Evolutionary conservation across 2,888 invertebrate genomes (phyloP), one percentile per base, ranked within the genome.

Genomic region (Rhingia rostrata): DNA sequence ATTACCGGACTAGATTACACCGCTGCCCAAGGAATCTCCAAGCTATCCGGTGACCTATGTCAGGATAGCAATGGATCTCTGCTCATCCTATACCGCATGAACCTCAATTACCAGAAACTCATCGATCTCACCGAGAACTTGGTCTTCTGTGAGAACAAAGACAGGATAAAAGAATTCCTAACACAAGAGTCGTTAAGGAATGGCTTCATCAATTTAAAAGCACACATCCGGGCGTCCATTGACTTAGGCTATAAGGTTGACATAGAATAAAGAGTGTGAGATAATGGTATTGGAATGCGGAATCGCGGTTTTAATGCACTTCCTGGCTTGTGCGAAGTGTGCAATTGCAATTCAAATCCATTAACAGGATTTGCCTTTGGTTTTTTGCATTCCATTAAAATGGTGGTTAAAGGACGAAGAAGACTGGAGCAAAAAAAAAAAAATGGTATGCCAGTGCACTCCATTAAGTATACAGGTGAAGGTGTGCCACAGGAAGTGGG

Each of bases 1-100:
- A 93, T 96, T 61, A 92, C 93, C 35, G 92, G 93, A n/a, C 89
- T 96, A 6, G 96, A 97, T 92, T 95, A 94, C 89, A 94, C 95
- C 0, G 94, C 95, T 0, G 93, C 93, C 2, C 94, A 94, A 79
- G 91, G 91, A 4, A 89, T 91, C 7, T 89, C 90, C 0, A 91
- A 91, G 84, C 87, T 91, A 2, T 90, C 91, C 3, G 88, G 80
- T 39, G 91, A 91, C 63, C 86, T 91, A 37, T 88, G 88, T 6
- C 87, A 89, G 14, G 87, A 88, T 35, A 79, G 87, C 10, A 88
- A 88, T 41, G 89, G 90, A 1, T 88, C 89, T 3, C 86, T 91
- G 3, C 74, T 91, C 1, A 89, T 91, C 54, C 87, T 91, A 33
- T 88, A 89, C 61, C 87, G 90, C 32, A 88, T 91, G 78, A 88